phyloP scores from a whole-genome alignment of 1,140 invertebrate species.

The Diorhabda sublineata region DNA sequence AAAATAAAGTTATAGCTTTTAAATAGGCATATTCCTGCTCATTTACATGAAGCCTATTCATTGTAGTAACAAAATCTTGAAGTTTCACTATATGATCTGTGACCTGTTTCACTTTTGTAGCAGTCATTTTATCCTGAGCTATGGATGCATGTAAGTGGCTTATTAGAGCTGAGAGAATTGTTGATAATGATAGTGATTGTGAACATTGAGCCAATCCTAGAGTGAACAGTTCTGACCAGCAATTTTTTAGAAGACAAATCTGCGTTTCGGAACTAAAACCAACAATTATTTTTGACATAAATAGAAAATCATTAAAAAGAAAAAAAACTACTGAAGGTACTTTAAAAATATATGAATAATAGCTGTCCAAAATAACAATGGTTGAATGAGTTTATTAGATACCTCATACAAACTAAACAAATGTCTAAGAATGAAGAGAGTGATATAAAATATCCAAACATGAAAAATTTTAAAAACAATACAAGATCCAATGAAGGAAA shows the following conservation, averaged over 20 bases:
- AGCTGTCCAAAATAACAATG: no score
- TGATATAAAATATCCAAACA: no score
- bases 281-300: no score
- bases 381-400: no score
- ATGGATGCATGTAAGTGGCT: constrained; percentile 64
- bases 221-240: constrained; percentile 91
- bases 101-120: constrained; percentile 68
- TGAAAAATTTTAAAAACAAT: no score
- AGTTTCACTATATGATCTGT: constrained; percentile 79
- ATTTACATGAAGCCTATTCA: constrained; percentile 72
- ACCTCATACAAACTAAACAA: no score
- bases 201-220: constrained; percentile 88
- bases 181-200: constrained; percentile 71
- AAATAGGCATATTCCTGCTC: constrained; percentile 86
- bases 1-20: constrained; percentile 82
- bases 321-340: no score
- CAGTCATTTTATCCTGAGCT: constrained; percentile 68
- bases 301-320: no score
- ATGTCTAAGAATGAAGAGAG: no score
- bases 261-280: constrained; percentile 75
- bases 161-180: constrained; percentile 78
- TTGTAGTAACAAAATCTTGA: constrained; percentile 75
- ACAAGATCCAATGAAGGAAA: no score
- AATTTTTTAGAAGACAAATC: constrained; percentile 74
- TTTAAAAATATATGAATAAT: no score